Evolutionary conservation across 2,113 vertebrate species (phyloP).

Genomic region (Rhegmatorhina hoffmannsi): DNA sequence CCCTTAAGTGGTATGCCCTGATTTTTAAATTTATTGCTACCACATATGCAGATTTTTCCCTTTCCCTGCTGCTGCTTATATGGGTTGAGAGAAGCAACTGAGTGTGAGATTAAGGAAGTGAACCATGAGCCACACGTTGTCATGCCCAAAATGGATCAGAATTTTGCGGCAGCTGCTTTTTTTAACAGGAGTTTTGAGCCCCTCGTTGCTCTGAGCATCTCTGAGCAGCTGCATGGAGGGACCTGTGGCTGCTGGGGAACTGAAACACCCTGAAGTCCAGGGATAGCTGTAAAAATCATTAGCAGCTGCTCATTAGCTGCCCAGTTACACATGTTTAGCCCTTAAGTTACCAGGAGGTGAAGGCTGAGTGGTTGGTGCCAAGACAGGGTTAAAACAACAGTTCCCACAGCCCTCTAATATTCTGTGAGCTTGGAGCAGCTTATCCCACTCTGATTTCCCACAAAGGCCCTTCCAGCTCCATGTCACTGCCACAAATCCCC

Average conservation of each 20-base stretch:
- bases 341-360: not conserved
- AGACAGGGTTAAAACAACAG: not conserved
- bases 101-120: not conserved
- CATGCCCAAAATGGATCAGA: not conserved
- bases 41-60: not conserved
- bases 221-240: not conserved
- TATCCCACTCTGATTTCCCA: not conserved
- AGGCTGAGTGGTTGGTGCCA: not conserved
- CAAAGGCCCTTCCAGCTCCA: not conserved
- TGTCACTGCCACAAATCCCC: not conserved
- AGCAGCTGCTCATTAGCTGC: not conserved
- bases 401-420: not conserved
- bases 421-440: not conserved
- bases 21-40: conserved; percentile 42
- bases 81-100: not conserved
- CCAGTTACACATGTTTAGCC: not conserved
- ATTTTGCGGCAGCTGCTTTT: not conserved
- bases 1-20: conserved; percentile 30
- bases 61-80: not conserved
- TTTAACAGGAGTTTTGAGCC: not conserved
- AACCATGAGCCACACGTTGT: not conserved
- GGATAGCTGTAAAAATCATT: not conserved
- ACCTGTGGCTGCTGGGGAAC: not conserved
- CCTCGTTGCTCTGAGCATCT: not conserved
- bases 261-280: not conserved